A percentile compares a stretch with the other conserved stretches of the same genome.
Evolutionary conservation across 2,888 invertebrate species (phyloP).

Genomic region (Neocrepidodera transversa): DNA sequence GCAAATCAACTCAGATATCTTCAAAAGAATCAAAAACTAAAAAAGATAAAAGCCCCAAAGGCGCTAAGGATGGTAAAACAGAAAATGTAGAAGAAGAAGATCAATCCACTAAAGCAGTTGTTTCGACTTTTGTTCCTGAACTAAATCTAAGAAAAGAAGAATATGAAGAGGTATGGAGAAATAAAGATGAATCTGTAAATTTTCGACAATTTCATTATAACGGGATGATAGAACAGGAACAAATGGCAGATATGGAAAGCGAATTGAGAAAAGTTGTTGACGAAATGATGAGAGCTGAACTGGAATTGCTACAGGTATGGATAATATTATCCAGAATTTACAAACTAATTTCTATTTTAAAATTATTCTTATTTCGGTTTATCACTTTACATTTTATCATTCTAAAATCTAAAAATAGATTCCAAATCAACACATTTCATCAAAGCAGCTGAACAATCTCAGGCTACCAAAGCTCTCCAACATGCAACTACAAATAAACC

Average conservation of each 20-base stretch:
- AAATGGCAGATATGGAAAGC: conserved; percentile 80
- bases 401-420: no score
- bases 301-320: conserved; percentile 69
- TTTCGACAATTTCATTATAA: conserved; percentile 78
- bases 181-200: conserved; percentile 78
- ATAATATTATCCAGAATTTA: not conserved
- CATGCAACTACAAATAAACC: no score
- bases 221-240: conserved; percentile 85
- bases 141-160: conserved; percentile 76
- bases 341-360: no score
- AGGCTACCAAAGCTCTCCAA: no score
- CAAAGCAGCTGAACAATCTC: no score
- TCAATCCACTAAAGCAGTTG: conserved; percentile 71
- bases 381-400: no score
- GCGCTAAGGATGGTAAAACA: conserved; percentile 64
- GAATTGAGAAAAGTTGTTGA: conserved; percentile 85
- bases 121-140: conserved; percentile 76
- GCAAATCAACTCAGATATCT: conserved; percentile 78
- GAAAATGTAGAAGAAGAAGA: conserved; percentile 66
- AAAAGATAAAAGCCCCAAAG: conserved; percentile 74
- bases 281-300: conserved; percentile 74
- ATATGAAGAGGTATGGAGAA: conserved; percentile 84
- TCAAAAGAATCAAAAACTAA: conserved; percentile 82
- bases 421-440: no score
- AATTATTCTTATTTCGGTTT: no score